Evolutionary conservation across 2,797 vertebrate species (phyloP), one percentile per base, ranked within the genome.

Genomic region (Muraenolepis orangiensis): DNA sequence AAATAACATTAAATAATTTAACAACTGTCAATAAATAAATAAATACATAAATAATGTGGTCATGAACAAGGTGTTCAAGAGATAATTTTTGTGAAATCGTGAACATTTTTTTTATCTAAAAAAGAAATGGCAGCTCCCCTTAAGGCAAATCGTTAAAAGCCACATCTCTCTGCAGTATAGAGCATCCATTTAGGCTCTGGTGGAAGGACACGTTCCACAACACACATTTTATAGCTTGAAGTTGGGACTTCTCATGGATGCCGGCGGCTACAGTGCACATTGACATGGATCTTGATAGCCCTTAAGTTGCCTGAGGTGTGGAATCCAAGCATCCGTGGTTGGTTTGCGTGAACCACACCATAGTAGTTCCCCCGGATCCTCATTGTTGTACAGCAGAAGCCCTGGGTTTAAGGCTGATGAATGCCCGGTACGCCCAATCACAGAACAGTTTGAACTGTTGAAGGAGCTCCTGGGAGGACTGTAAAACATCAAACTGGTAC

Each of bases 1-100:
- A 95, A 95, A 94, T 95, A 94, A 81, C 87, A 92, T 91, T 90
- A 91, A 94, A 94, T 95, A 95, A 94, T 93, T 94, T 93, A 93
- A 86, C 86, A 87, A 87, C 79, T 90, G 78, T 90, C 79, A 92
- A 93, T 93, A 93, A 95, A 95, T 95, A 95, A 94, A 95, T 95
- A 95, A 94, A 95, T 95, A 95, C 85, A 94, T 94, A 94, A 90
- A 94, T 95, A 92, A 92, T 86, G 92, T 82, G 76, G 84, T 85
- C 84, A 81, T 86, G 79, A 87, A 86, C 82, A 85, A 87, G 83
- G 78, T 84, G 84, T 86, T 84, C 73, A 81, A 76, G 76, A 76
- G 76, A 87, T 57, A 82, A 78, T 76, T 74, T 74, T 70, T 83
- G n/a, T n/a, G 74, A 75, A 80, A 74, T 80, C 31, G 61, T 80